phyloP scores from a whole-genome alignment of 2,797 vertebrate species.

The Pantherophis vulpinus region DNA sequence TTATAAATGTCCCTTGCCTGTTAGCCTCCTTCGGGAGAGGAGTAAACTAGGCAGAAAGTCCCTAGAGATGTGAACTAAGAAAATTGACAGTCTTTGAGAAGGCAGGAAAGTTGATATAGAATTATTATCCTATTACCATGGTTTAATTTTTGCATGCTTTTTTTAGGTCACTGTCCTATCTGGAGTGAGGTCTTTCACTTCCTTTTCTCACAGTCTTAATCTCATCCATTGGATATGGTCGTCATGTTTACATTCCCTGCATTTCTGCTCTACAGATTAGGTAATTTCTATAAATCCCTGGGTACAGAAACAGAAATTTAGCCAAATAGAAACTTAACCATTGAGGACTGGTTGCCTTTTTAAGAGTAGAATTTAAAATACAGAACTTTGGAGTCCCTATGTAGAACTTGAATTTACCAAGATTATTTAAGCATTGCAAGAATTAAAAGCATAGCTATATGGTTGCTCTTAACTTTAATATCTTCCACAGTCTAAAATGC shows the following conservation, averaged over 20 bases:
- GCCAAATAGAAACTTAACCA: neutral
- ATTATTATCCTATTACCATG: neutral
- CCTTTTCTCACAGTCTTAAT: neutral
- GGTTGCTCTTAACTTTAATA: neutral
- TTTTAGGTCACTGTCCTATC: neutral
- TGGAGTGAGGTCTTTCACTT: neutral
- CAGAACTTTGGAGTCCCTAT: neutral
- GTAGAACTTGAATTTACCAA: neutral
- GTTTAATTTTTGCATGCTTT: neutral
- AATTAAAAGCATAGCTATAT: neutral
- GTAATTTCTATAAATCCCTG: neutral
- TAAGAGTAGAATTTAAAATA: neutral
- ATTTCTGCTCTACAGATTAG: neutral
- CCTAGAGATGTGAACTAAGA: neutral
- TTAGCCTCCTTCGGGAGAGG: neutral
- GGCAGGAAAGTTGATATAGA: neutral
- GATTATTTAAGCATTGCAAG: neutral
- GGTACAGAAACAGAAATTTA: neutral
- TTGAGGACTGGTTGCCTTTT: neutral
- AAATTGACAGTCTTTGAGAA: neutral
- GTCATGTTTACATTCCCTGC: neutral
- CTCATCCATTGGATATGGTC: neutral
- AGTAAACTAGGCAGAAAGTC: neutral
- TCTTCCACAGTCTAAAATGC: neutral
- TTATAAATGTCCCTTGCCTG: neutral